These are phyloP conservation scores for Octomys mimax DNA, from an alignment of 2,797 vertebrate species.

Conservation along the genomic window DNA sequence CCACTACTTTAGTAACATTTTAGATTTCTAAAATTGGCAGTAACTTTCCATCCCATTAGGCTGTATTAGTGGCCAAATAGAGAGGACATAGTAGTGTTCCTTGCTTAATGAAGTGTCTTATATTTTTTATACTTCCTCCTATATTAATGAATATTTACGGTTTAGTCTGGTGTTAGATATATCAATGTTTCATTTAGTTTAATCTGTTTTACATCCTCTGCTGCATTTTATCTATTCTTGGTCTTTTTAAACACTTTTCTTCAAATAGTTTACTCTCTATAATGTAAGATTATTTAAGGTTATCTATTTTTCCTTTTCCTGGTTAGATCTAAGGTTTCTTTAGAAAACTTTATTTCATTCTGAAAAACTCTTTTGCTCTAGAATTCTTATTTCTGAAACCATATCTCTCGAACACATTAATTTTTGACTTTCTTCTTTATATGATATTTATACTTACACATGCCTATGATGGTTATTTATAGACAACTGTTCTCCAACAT, in stretches of 20 bases:
- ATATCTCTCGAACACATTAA: not conserved
- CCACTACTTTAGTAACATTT: constrained; percentile 4
- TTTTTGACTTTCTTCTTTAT: not conserved
- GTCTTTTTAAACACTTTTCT: not conserved
- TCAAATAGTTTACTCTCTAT: not conserved
- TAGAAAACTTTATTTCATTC: not conserved
- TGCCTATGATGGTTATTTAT: not conserved
- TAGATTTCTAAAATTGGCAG: constrained; percentile 6
- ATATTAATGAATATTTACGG: not conserved
- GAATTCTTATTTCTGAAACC: not conserved
- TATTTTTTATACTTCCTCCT: constrained; percentile 9
- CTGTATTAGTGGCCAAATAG: not conserved
- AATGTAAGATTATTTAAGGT: not conserved
- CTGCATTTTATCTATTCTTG: constrained; percentile 1
- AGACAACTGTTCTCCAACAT: not conserved
- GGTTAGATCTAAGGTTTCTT: not conserved
- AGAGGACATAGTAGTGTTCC: not conserved
- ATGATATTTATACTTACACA: not conserved
- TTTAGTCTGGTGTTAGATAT: not conserved
- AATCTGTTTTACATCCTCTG: not conserved
- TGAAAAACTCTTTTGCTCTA: not conserved
- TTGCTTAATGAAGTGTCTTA: not conserved
- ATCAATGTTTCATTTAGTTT: not conserved
- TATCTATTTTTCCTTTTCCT: not conserved
- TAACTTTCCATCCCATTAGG: not conserved